These are phyloP conservation scores for Malthinus flaveolus DNA, from an alignment of 2,888 invertebrate species.

Conservation along the genomic window DNA sequence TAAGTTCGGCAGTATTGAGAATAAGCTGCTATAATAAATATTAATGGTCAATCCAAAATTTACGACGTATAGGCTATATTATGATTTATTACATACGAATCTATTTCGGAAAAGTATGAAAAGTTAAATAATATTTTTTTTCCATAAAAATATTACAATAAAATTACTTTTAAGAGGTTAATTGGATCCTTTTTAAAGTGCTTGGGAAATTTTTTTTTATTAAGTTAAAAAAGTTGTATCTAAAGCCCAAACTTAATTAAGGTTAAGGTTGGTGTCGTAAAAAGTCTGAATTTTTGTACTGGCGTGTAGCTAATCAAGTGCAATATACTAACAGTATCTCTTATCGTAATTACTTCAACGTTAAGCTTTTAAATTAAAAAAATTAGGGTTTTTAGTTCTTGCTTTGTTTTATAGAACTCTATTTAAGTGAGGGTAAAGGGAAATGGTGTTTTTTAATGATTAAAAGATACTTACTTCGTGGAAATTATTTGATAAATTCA, in stretches of 20 bases:
- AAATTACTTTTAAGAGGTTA: neutral
- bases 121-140: neutral
- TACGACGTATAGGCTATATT: neutral
- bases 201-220: neutral
- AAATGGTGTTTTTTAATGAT: too few relatives aligned
- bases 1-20: neutral
- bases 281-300: neutral
- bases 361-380: neutral
- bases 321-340: conserved; percentile 2
- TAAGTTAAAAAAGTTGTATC: neutral
- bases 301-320: conserved; percentile 1
- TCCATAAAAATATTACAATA: neutral
- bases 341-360: conserved; percentile 2
- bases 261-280: conserved; percentile 2
- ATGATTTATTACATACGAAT: conserved; percentile 3
- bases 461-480: too few relatives aligned
- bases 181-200: conserved; percentile 1
- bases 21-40: conserved; percentile 5
- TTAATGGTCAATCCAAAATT: conserved; percentile 5
- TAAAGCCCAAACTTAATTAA: conserved; percentile 3
- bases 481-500: too few relatives aligned
- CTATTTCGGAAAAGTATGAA: too few relatives aligned
- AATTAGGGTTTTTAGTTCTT: too few relatives aligned
- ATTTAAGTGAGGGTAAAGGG: too few relatives aligned
- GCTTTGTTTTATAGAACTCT: too few relatives aligned